These are phyloP conservation scores for Macrostomum lignano DNA, from an alignment of 1,140 invertebrate genomes.

Conservation along the genomic window DNA sequence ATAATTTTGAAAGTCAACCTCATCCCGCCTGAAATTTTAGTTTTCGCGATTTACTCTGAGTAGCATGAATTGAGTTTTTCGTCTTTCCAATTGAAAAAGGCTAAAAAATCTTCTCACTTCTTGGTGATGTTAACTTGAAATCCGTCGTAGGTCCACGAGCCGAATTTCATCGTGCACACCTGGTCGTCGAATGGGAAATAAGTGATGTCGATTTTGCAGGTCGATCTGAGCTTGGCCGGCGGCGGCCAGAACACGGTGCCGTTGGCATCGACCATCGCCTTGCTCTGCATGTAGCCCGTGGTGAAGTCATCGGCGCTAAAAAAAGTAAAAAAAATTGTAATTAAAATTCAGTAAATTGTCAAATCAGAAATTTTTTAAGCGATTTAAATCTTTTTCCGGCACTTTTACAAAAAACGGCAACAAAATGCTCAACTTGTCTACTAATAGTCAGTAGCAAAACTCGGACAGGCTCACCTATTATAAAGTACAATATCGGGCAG, in stretches of 20 bases:
- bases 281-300: background rate
- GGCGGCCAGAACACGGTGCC: conserved; percentile 33
- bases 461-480: conserved; percentile 9
- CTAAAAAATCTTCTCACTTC: conserved; percentile 10
- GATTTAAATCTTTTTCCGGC: background rate
- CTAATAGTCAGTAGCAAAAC: conserved; percentile 4
- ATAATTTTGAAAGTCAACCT: too few species aligned
- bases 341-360: too few species aligned
- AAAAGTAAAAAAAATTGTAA: conserved; percentile 7
- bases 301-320: background rate
- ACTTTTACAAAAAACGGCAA: background rate
- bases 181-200: conserved; percentile 44
- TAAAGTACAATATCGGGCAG: conserved; percentile 11
- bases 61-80: background rate
- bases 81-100: conserved; percentile 6
- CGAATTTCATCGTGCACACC: conserved; percentile 24
- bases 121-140: conserved; percentile 34
- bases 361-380: background rate
- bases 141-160: conserved; percentile 10
- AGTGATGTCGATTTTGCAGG: conserved; percentile 36
- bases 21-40: too few species aligned
- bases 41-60: too few species aligned
- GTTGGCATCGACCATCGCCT: background rate
- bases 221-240: conserved; percentile 35
- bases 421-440: conserved; percentile 5